Evolutionary conservation across 2,113 vertebrate species (phyloP), one percentile per base, ranked within the genome.

Genomic region (Dasyurus viverrinus): DNA sequence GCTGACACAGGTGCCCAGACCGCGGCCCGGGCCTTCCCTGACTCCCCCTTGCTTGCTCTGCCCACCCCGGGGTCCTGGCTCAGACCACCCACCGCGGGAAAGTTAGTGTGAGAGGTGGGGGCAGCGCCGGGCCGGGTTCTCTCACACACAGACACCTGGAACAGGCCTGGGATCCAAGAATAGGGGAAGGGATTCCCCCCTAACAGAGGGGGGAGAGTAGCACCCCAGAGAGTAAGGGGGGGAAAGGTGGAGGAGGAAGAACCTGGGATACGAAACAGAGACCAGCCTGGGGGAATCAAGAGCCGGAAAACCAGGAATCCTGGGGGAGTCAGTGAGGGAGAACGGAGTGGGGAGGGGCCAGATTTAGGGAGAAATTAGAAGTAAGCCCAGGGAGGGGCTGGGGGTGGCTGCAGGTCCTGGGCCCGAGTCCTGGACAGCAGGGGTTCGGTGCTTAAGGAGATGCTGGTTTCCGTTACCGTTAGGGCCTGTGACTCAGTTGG

Each of bases 291-390:
- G n/a, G 53, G 52, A 47, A 36, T 46, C 48, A 36, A 10, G 90
- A 53, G 50, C 42, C 48, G 46, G 47, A n/a, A 25, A 8, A 2
- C 19, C 47, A 1, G 55, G 91, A 89, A 48, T 46, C n/a, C 54
- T 1, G 46, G 42, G 91, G 94, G 94, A 93, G 93, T 93, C 96
- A 84, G 55, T 53, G 96, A 76, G 91, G 93, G 94, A 12, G 53
- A 8, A 48, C 19, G 25, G 30, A 27, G 2, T 27, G 57, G 54
- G 26, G 30, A 27, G 11, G 57, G 27, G 57, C 10, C 26, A 50
- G 53, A 10, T 16, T 23, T 19, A 42, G 11, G 22, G 53, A 54
- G 53, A 42, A 22, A 54, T 12, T 42, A 30, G 2, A 12, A 46
- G 42, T 42, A 50, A 89, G 93, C 76, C 42, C 42, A 46, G 47